Percentiles rank a stretch among this genome's conserved stretches.
Evolutionary conservation across 2,797 vertebrate genomes (phyloP).

Genomic region (Leuciscus waleckii): DNA sequence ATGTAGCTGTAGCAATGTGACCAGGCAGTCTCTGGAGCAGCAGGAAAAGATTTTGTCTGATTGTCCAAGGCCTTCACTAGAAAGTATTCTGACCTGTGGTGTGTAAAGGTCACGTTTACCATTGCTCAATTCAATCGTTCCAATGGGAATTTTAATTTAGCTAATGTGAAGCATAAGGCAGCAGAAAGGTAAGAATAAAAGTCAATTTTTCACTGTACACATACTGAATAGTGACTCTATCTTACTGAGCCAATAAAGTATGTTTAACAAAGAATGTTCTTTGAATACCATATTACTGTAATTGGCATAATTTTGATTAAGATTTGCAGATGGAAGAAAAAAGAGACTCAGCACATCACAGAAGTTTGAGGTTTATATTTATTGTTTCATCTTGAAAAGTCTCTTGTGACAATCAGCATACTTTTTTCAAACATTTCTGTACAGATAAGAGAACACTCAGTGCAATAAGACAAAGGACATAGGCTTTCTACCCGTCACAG

Average conservation of each 20-base stretch:
- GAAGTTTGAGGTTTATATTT: slow-evolving; percentile 70
- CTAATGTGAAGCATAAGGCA: background rate
- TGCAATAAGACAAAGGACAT: slow-evolving; percentile 97
- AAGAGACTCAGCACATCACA: slow-evolving; percentile 43
- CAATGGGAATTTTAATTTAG: too few relatives aligned
- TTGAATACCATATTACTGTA: background rate
- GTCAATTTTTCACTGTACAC: background rate
- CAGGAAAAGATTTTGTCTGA: too few relatives aligned
- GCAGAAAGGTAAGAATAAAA: background rate
- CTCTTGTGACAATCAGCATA: slow-evolving; percentile 84
- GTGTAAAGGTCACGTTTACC: too few relatives aligned
- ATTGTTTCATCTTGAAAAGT: slow-evolving; percentile 83
- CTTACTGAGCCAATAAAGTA: background rate
- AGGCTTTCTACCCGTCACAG: slow-evolving; percentile 88
- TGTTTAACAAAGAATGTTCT: background rate
- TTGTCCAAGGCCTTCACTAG: background rate
- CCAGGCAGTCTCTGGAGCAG: too few relatives aligned
- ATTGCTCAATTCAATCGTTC: too few relatives aligned
- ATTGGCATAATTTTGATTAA: background rate
- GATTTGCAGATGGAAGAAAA: slow-evolving; percentile 47
- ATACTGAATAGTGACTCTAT: background rate
- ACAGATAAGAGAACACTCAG: slow-evolving; percentile 87
- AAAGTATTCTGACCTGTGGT: background rate
- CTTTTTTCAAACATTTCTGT: slow-evolving; percentile 72
- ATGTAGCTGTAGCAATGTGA: too few relatives aligned